A percentile compares a stretch with the other conserved stretches of the same genome.
Evolutionary conservation across 2,797 vertebrate genomes (phyloP).

Genomic region (Acomys russatus): DNA sequence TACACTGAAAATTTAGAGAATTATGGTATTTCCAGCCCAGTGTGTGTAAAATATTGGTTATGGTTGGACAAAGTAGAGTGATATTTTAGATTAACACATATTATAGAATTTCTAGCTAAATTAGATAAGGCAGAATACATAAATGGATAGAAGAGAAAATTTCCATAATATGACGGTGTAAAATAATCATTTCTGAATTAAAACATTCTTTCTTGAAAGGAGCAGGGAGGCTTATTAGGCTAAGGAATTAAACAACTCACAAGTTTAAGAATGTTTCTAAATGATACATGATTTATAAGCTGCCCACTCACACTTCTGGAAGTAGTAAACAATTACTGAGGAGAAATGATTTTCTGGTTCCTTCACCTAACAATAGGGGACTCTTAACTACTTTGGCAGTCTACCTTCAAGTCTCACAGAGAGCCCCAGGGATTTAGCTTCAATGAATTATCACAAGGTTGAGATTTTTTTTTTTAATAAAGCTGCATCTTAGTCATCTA

Average conservation of each 20-base stretch:
- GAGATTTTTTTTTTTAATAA: background rate
- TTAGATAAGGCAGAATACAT: background rate
- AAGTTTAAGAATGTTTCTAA: background rate
- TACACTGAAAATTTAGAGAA: background rate
- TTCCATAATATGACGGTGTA: background rate
- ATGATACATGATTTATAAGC: background rate
- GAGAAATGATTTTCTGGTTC: background rate
- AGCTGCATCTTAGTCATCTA: background rate
- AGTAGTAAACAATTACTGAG: background rate
- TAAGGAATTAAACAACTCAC: background rate
- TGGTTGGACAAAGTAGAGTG: background rate
- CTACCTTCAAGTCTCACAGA: background rate
- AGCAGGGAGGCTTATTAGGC: background rate
- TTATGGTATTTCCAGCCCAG: background rate
- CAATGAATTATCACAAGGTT: background rate
- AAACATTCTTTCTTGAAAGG: background rate
- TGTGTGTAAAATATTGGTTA: background rate
- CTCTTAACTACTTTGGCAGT: background rate
- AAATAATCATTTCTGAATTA: background rate
- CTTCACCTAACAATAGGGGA: background rate
- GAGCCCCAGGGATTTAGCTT: background rate
- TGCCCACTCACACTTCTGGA: rapidly evolving
- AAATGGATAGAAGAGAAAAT: background rate
- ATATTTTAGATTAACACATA: background rate
- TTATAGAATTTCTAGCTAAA: background rate